These are phyloP conservation scores for Agelas oroides DNA, from an alignment of 37 sponge, comb jelly and placozoan species.

Conservation along the genomic window DNA sequence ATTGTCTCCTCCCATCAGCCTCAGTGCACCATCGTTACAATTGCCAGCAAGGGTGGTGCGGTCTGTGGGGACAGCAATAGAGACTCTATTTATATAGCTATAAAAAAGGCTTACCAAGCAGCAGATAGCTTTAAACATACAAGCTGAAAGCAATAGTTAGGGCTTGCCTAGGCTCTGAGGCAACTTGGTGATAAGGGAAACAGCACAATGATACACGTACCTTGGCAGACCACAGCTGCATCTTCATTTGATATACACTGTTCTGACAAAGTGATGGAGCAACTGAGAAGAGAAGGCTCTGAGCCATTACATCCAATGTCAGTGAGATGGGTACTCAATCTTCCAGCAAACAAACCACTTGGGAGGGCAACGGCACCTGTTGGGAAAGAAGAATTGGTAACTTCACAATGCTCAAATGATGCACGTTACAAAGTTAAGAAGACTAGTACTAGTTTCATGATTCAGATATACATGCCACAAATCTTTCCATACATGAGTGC, in stretches of 20 bases:
- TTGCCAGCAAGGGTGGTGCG: background rate
- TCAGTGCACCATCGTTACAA: constrained; percentile 2
- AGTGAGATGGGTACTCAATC: background rate
- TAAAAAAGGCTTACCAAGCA: background rate
- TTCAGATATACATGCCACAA: too few species aligned
- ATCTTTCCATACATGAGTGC: too few species aligned
- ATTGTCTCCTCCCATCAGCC: constrained; percentile 3
- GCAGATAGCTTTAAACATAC: too few species aligned
- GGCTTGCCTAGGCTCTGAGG: too few species aligned
- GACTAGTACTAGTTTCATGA: too few species aligned
- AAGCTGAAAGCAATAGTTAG: too few species aligned
- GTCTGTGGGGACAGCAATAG: too few species aligned
- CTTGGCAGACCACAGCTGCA: constrained; percentile 49
- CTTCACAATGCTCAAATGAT: too few species aligned
- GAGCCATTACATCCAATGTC: constrained; percentile 19
- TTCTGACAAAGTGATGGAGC: background rate
- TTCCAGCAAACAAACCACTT: constrained; percentile 1
- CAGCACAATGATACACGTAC: too few species aligned
- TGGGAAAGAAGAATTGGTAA: background rate
- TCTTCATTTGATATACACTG: constrained; percentile 16
- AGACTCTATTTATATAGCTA: background rate
- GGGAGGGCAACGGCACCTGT: constrained; percentile 29
- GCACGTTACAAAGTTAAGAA: too few species aligned
- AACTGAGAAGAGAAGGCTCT: constrained; percentile 3
- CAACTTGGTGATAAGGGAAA: background rate